Percentiles rank a stretch among this genome's conserved stretches.
These are phyloP conservation scores for Oryzias curvinotus DNA, from an alignment of 2,113 vertebrate species.

Conservation along the genomic window DNA sequence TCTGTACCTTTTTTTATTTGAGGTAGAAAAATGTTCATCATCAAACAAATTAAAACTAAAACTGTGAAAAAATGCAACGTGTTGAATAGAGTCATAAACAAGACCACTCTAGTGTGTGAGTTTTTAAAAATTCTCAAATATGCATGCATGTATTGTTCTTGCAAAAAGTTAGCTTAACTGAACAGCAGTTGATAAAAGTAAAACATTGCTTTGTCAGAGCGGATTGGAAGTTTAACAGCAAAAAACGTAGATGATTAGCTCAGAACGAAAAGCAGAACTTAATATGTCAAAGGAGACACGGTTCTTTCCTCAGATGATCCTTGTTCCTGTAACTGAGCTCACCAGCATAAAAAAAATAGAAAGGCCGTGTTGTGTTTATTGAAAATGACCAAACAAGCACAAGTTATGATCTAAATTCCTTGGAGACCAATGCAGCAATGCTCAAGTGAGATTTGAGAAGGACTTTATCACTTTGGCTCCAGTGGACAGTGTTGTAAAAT, in stretches of 20 bases:
- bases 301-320: slow-evolving; percentile 53
- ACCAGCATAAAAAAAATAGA: slow-evolving; percentile 23
- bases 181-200: not conserved
- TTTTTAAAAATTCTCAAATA: not conserved
- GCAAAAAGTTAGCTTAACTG: no score
- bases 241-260: slow-evolving; percentile 20
- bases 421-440: not conserved
- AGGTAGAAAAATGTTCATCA: not conserved
- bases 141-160: slow-evolving; percentile 19
- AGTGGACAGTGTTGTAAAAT: not conserved
- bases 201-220: not conserved
- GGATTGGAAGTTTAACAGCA: slow-evolving; percentile 19
- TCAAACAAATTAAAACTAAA: not conserved
- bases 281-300: slow-evolving; percentile 19
- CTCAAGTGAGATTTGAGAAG: slow-evolving; percentile 7
- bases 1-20: no score
- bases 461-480: slow-evolving; percentile 7
- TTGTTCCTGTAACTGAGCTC: slow-evolving; percentile 70
- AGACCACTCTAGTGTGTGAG: not conserved
- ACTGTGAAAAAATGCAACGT: not conserved
- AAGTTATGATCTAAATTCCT: not conserved
- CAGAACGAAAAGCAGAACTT: slow-evolving; percentile 70
- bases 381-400: slow-evolving; percentile 6
- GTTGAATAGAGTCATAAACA: not conserved
- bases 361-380: slow-evolving; percentile 15